These are phyloP conservation scores for Diaphora mendica DNA, from an alignment of 2,888 invertebrate genomes.

Conservation along the genomic window DNA sequence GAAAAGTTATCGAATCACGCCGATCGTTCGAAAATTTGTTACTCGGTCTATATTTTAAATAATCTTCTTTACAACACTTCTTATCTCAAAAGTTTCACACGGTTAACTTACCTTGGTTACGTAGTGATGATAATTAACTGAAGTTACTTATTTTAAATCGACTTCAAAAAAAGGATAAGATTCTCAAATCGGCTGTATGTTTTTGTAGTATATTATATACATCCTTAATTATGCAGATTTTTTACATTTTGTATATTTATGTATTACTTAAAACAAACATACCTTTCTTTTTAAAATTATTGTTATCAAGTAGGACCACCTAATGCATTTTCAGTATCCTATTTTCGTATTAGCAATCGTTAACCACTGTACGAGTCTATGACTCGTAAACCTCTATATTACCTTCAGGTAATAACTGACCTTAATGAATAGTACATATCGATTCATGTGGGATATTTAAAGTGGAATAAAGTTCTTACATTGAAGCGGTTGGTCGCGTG, in stretches of 20 bases:
- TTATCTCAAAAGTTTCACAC: constrained; percentile 72
- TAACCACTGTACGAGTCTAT: neutral
- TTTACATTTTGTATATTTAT: too few species aligned
- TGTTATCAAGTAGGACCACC: neutral
- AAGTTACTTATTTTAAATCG: neutral
- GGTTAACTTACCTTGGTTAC: constrained; percentile 51
- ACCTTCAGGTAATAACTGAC: constrained; percentile 34
- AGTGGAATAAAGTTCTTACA: constrained; percentile 75
- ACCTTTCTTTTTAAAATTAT: neutral
- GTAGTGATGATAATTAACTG: constrained; percentile 50
- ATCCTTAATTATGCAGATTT: neutral
- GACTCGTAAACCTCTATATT: neutral
- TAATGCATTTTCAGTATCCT: neutral
- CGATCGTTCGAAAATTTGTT: constrained; percentile 83
- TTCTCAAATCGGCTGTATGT: neutral
- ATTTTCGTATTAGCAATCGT: neutral
- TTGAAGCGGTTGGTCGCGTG: constrained; percentile 70
- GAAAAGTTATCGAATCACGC: constrained; percentile 82
- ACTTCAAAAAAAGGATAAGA: neutral
- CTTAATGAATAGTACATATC: constrained; percentile 66
- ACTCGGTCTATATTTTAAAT: constrained; percentile 82
- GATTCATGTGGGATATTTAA: constrained; percentile 70
- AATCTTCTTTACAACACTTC: constrained; percentile 69
- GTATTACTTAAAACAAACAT: neutral
- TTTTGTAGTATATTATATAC: neutral